Conservation (phyloP, 2,113 vertebrate genomes). For the Heterotilapia buettikoferi region DNA sequence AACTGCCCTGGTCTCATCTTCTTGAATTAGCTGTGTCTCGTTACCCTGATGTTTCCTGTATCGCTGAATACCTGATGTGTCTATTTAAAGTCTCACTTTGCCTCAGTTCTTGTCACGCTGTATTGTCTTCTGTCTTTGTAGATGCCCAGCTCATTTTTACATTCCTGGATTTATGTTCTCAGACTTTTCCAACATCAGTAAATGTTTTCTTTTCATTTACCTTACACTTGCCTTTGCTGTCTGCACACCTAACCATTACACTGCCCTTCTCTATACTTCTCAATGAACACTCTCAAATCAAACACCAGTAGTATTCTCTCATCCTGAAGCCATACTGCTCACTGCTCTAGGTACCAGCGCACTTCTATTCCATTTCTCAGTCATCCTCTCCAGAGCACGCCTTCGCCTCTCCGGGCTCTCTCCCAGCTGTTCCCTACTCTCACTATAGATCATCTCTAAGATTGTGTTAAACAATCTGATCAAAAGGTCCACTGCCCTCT, state of each 20-base stretch:
- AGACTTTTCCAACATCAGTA: neutral
- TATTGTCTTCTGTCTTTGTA: no score
- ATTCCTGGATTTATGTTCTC: neutral
- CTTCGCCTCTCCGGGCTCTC: neutral
- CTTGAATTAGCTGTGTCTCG: neutral
- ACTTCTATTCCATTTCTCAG: neutral
- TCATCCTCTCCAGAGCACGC: neutral
- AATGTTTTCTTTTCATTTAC: neutral
- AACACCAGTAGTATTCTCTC: neutral
- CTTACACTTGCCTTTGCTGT: neutral
- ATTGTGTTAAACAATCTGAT: neutral
- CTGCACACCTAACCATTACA: neutral
- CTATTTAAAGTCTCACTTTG: no score
- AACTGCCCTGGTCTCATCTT: neutral
- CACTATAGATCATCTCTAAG: no score
- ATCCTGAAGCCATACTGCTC: neutral
- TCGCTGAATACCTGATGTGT: neutral
- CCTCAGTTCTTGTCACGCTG: no score
- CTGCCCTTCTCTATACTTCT: neutral
- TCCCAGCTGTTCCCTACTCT: neutral
- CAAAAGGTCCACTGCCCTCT: neutral
- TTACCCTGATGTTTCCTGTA: neutral
- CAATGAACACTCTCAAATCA: neutral
- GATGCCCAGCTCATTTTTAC: neutral
- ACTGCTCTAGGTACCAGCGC: neutral